Evolutionary conservation across 2,113 vertebrate species (phyloP), one percentile per base, ranked within the genome.

Genomic region (Crotalus viridis): DNA sequence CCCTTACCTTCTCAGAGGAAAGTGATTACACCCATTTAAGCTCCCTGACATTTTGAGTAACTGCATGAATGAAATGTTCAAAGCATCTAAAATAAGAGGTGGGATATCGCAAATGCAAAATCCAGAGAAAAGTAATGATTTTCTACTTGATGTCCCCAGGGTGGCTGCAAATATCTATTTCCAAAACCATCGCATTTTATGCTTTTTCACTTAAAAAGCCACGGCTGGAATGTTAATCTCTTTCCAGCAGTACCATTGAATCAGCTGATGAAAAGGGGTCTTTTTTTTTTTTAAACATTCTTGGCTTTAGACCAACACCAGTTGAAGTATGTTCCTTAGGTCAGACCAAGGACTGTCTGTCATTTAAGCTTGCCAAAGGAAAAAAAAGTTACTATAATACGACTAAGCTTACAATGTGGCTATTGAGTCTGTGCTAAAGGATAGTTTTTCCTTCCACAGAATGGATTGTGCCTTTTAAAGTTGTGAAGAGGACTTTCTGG

Each of bases 51-150:
- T 56, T 81, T 46, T 56, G 39, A 56, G 64, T 46, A 81, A 89
- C 39, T 51, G 43, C 9, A 24, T 92, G 92, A 85, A 89, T 85
- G 54, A 89, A 57, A 85, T 57, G 52, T 59, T 89, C 92, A 89
- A 92, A 89, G 54, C 39, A 33, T 89, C 64, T 87, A 87, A 91
- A 91, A 91, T 64, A 91, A 91, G 85, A 48, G n/a, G 74, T 85
- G 51, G 64, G 33, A 33, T 89, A 59, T 51, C 48, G 3, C 92
- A 57, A 59, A 89, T 46, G 74, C 54, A 46, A 85, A 92, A 92
- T 56, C 69, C 52, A 89, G 54, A 69, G 26, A 59, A 43, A 91
- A 85, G 54, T 92, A 74, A 55, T 55, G 48, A 88, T 89, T 89
- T 64, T 81, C 33, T 81, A 48, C 51, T 85, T 57, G 39, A 69